Conservation (phyloP, 2,797 vertebrate species). For the Mus minutoides region DNA sequence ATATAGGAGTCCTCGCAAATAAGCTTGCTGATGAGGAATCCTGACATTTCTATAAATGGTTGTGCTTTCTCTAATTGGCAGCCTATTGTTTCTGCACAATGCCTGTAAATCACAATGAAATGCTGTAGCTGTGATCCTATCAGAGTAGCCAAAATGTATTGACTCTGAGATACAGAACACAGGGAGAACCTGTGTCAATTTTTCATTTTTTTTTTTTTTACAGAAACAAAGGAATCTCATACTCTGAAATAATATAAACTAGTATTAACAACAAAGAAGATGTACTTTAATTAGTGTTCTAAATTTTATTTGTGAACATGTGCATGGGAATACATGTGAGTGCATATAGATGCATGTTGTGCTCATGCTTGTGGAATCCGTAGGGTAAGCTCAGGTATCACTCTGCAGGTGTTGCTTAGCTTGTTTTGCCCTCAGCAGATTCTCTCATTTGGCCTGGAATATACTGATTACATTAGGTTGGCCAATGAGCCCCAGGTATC, state of each 20-base stretch:
- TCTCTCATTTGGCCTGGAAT: neutral
- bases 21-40: neutral
- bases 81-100: conserved; percentile 48
- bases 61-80: conserved; percentile 64
- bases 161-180: conserved; percentile 65
- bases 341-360: neutral
- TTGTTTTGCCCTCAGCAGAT: neutral
- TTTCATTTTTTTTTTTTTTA: conserved; percentile 72
- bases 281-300: conserved; percentile 74
- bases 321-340: neutral
- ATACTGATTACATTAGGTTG: no score
- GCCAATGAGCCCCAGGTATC: neutral
- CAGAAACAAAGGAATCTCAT: conserved; percentile 61
- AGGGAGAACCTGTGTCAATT: conserved; percentile 55
- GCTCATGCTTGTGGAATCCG: neutral
- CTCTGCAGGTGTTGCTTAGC: neutral
- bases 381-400: neutral
- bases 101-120: conserved; percentile 26
- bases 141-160: conserved; percentile 68
- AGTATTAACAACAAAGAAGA: conserved; percentile 71
- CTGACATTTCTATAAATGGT: conserved; percentile 65
- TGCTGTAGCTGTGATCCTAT: conserved; percentile 55
- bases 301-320: conserved; percentile 62
- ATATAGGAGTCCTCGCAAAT: conserved; percentile 22
- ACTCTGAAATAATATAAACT: conserved; percentile 67